Conservation (phyloP, 2,113 vertebrate species). For the Girardinichthys multiradiatus region DNA sequence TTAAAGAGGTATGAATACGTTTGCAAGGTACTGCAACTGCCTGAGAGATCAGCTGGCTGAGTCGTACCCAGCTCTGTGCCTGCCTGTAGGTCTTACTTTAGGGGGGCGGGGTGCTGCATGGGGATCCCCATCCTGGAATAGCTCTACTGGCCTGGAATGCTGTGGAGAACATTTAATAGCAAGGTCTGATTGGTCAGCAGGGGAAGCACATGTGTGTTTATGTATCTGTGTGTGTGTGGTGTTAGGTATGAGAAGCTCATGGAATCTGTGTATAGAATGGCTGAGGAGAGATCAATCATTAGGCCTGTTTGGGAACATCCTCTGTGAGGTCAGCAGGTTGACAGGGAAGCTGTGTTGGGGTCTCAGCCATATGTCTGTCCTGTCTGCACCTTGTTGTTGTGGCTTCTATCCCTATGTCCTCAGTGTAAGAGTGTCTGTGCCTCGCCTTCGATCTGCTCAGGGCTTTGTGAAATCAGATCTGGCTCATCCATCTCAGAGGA, state of each 20-base stretch:
- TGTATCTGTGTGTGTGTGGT: slow-evolving; percentile 26
- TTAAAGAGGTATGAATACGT: too few relatives aligned
- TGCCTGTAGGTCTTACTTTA: slow-evolving; percentile 32
- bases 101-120: slow-evolving; percentile 13
- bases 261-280: slow-evolving; percentile 62
- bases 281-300: slow-evolving; percentile 66
- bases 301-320: slow-evolving; percentile 53
- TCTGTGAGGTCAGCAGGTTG: slow-evolving; percentile 63
- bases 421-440: neutral
- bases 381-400: slow-evolving; percentile 76
- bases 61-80: slow-evolving; percentile 21
- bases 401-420: slow-evolving; percentile 35
- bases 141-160: slow-evolving; percentile 75
- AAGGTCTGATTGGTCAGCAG: slow-evolving; percentile 50
- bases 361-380: slow-evolving; percentile 41
- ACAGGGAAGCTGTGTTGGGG: slow-evolving; percentile 52
- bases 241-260: slow-evolving; percentile 45
- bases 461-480: slow-evolving; percentile 77
- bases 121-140: slow-evolving; percentile 77
- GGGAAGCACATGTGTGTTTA: slow-evolving; percentile 33
- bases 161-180: slow-evolving; percentile 60
- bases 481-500: slow-evolving; percentile 67
- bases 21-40: neutral
- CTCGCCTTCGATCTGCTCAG: slow-evolving; percentile 14
- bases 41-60: neutral